Conservation (phyloP, 2,113 vertebrate genomes). For the Trematocara macrostoma region DNA sequence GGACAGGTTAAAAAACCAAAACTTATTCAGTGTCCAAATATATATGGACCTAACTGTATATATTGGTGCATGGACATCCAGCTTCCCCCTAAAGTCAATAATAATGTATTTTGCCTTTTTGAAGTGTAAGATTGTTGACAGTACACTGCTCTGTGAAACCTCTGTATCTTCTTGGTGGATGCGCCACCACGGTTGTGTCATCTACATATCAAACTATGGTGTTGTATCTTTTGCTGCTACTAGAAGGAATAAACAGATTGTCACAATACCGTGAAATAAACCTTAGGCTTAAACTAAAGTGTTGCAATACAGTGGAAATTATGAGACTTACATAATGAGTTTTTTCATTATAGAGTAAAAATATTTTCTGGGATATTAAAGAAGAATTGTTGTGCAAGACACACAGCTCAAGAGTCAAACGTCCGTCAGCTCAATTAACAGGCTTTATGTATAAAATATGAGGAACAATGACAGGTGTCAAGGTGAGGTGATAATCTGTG, state of each 20-base stretch:
- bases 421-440: background rate
- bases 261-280: background rate
- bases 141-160: background rate
- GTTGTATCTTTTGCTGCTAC: background rate
- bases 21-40: background rate
- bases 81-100: background rate
- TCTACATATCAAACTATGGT: background rate
- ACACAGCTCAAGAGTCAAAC: background rate
- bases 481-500: background rate
- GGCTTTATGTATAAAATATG: background rate
- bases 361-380: background rate
- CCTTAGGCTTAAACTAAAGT: background rate
- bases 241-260: background rate
- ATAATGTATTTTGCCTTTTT: background rate
- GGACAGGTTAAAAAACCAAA: background rate
- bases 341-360: background rate
- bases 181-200: background rate
- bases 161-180: background rate
- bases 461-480: background rate
- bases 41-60: background rate
- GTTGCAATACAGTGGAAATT: background rate
- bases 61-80: background rate
- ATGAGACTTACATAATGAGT: background rate
- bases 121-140: background rate
- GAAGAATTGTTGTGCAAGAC: background rate